Evolutionary conservation across 1,140 invertebrate genomes (phyloP), one percentile per base, ranked within the genome.

Genomic region (Stegodyphus dumicola): DNA sequence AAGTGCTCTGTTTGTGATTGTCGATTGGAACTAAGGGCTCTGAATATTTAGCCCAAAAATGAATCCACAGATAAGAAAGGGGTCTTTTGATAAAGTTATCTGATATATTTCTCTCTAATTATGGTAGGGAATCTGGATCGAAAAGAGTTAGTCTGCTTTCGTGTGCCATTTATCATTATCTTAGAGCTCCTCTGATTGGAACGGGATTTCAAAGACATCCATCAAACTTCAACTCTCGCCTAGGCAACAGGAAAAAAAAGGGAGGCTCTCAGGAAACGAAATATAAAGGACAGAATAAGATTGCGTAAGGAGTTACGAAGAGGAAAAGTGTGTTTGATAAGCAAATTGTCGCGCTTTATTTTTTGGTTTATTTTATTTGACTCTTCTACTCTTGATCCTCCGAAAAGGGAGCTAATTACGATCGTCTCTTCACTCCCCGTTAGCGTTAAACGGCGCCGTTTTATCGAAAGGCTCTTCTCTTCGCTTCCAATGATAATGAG

Each of bases 401-500:
- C 13, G 64, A 79, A 79, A 60, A 54, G 77, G 64, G 54, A 52
- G 77, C 70, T 81, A 81, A 81, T 81, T 81, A 81, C 67, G 53
- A 48, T 54, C 48, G 15, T 17, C 48, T 53, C 53, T 79, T 69
- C 9, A 54, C 56, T 48, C n/a, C 7, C 49, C 65, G 78, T 78
- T 49, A 60, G 51, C 52, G 65, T 79, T 70, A 79, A 79, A 79
- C 49, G 64, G 7, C 52, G 77, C 51, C 77, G 66, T 79, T 79
- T 79, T 79, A 79, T 79, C 77, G 77, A 79, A 70, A 70, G 13
- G 18, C n/a, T 66, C 33, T 33, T 70, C 70, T 79, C 77, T 66
- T 17, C 75, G 75, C 75, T 66, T 66, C 52, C 77, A 70, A 79
- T 73, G 69, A 81, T 81, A 81, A 81, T 81, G 79, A 81, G 79